These are phyloP conservation scores for Martes martes DNA, from an alignment of 2,113 vertebrate genomes.

Conservation along the genomic window DNA sequence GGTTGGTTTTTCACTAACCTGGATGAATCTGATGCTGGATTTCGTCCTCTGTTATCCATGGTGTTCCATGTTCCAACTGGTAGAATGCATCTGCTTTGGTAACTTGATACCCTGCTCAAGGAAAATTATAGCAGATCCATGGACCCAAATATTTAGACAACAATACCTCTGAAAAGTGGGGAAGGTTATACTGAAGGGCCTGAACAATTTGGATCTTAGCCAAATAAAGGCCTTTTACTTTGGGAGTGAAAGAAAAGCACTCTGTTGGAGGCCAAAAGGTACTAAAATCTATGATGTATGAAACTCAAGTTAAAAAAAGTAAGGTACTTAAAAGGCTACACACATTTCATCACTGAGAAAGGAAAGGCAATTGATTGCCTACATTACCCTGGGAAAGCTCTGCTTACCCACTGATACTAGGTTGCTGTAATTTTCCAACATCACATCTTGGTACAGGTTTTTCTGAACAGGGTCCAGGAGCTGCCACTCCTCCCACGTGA, in stretches of 20 bases:
- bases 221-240: not conserved
- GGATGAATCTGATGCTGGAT: not conserved
- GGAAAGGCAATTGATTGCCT: not conserved
- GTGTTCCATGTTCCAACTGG: not conserved
- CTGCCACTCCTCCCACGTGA: constrained; percentile 28
- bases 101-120: not conserved
- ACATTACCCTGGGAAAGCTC: not conserved
- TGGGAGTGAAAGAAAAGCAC: not conserved
- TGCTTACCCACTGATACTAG: constrained; percentile 8
- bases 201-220: not conserved
- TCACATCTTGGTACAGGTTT: constrained; percentile 12
- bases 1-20: not conserved
- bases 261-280: not conserved
- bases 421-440: constrained; percentile 26
- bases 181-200: not conserved
- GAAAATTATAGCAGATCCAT: not conserved
- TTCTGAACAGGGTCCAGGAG: not conserved
- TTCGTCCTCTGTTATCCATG: not conserved
- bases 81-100: not conserved
- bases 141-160: not conserved
- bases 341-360: not conserved
- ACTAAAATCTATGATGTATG: not conserved
- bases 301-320: not conserved
- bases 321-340: not conserved
- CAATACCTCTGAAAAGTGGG: not conserved